Base-by-base conservation (phyloP, 2,113 vertebrate species). In the Lethenteron camtschaticum region DNA sequence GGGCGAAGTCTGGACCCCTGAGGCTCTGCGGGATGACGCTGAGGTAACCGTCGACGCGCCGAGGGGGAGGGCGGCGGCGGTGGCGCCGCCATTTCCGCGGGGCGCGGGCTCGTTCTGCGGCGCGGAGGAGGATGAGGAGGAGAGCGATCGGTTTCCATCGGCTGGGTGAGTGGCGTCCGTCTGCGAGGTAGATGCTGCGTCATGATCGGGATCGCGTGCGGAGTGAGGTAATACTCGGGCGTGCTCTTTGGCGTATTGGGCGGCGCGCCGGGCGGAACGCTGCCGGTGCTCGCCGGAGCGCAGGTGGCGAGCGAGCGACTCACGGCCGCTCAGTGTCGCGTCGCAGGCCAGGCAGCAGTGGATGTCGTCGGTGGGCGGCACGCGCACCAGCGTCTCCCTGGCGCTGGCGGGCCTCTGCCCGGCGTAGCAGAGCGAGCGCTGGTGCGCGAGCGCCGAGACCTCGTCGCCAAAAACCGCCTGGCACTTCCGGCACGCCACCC, bases 151-250 rank as follows among this genome's bases (percentile, higher is more conserved):
- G 41, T 41, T 41, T 41, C 41, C 41, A 41, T 41, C 41, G 41
- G 41, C 41, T 41, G 41, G 41, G 41, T 41, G 41, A 41, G 41
- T 41, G 63, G 88, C 84, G 89, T 87, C 88, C 86, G 92, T 84
- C 89, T 95, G 92, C 88, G 90, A 95, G 90, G 91, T 96, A 94
- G 92, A 90, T 95, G 91, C 82, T 89, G 91, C 90, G 94, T 92
- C 88, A 82, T 89, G 91, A 82, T 84, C 85, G 85, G 91, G 91
- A 89, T 89, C 92, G 90, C 89, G 90, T 85, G 84, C 83, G 86
- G 92, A 95, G 91, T 96, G 94, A 99, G 94, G 94, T 99, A 99
- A 96, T 96, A 92, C 87, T 95, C 86, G 92, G 87, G 90, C 88
- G 86, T 95, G 91, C 91, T 99, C 94, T 99, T 96, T 99, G 94